Conservation (phyloP, 2,113 vertebrate genomes). For the Hepsetus odoe region DNA sequence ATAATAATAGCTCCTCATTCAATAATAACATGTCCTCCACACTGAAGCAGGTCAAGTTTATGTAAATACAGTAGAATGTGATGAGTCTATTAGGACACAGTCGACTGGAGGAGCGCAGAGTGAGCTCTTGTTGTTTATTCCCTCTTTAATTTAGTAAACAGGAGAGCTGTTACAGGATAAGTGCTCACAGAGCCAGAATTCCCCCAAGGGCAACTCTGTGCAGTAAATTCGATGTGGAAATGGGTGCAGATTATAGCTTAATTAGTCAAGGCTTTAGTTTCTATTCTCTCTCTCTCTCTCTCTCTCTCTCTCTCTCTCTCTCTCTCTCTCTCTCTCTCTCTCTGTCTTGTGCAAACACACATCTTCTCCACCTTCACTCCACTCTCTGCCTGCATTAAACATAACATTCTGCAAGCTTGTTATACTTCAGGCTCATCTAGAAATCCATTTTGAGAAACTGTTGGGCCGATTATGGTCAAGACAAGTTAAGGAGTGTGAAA, state of each 20-base stretch:
- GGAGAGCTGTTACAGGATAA: constrained; percentile 36
- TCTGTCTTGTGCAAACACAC: too few relatives aligned
- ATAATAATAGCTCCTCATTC: neutral
- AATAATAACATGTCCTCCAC: constrained; percentile 3
- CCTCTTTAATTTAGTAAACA: constrained; percentile 40
- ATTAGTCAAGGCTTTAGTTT: constrained; percentile 64
- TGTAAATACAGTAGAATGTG: constrained; percentile 6
- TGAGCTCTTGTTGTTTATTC: constrained; percentile 29
- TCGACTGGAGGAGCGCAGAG: constrained; percentile 2
- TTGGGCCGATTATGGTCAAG: too few relatives aligned
- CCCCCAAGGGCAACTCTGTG: constrained; percentile 50
- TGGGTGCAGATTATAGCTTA: constrained; percentile 65
- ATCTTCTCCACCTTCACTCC: too few relatives aligned
- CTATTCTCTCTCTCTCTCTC: constrained; percentile 43
- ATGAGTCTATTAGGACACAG: neutral
- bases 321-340: neutral
- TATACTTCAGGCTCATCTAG: too few relatives aligned
- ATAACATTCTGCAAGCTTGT: too few relatives aligned
- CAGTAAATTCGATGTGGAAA: constrained; percentile 62
- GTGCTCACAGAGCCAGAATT: constrained; percentile 45
- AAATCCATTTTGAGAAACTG: neutral
- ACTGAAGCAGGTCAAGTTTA: constrained; percentile 4
- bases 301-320: neutral
- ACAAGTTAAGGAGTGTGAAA: neutral
- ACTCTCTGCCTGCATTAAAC: too few relatives aligned